Evolutionary conservation across 2,113 vertebrate genomes (phyloP).

Genomic region (Machaerirhynchus nigripectus): DNA sequence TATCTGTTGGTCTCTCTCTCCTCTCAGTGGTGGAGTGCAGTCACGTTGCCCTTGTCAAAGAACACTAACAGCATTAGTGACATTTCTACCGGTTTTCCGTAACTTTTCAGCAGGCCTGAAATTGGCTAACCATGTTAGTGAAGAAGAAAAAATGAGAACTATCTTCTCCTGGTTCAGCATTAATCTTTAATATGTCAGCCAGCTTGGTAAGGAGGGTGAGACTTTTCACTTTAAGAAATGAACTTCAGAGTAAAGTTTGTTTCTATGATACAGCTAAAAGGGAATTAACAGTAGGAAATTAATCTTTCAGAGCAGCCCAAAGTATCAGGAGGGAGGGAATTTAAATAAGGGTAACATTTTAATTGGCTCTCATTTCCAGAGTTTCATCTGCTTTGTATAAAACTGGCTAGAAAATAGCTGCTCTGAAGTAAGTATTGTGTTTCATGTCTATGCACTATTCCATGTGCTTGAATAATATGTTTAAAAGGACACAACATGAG

Average conservation of each 20-base stretch:
- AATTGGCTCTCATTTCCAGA: background rate
- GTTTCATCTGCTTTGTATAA: background rate
- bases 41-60: background rate
- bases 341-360: background rate
- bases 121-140: background rate
- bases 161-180: background rate
- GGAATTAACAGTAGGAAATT: background rate
- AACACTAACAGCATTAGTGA: accelerated
- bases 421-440: background rate
- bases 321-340: background rate
- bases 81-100: background rate
- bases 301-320: background rate
- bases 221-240: background rate
- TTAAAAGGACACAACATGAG: background rate
- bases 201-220: background rate
- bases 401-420: background rate
- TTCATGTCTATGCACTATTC: background rate
- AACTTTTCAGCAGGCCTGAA: background rate
- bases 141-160: background rate
- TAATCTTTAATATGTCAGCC: background rate
- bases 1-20: background rate
- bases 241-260: background rate
- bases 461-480: background rate
- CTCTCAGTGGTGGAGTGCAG: background rate
- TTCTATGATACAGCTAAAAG: background rate